These are phyloP conservation scores for Diadromus collaris DNA, from an alignment of 2,888 invertebrate genomes.

Conservation along the genomic window DNA sequence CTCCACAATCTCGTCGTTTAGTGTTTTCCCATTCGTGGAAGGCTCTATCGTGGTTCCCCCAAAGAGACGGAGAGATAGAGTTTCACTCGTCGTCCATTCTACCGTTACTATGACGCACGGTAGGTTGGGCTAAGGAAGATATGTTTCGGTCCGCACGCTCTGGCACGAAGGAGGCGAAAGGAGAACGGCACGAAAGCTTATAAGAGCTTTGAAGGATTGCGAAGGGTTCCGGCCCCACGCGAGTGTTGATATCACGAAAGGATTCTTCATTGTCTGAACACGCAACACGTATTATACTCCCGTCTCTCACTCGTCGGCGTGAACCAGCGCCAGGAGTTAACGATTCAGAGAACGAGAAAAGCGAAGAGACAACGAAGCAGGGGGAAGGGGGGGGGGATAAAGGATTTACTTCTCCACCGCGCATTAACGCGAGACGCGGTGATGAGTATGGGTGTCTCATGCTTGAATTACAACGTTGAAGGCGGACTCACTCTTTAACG, in stretches of 20 bases:
- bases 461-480: slow-evolving; percentile 56
- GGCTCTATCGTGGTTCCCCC: background rate
- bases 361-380: slow-evolving; percentile 15
- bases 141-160: slow-evolving; percentile 1
- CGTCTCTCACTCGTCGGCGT: slow-evolving; percentile 22
- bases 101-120: slow-evolving; percentile 28
- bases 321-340: slow-evolving; percentile 29
- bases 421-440: slow-evolving; percentile 57
- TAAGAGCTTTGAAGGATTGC: slow-evolving; percentile 37
- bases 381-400: no score
- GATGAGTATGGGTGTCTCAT: slow-evolving; percentile 55
- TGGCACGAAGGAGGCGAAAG: slow-evolving; percentile 30
- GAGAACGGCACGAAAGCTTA: slow-evolving; percentile 26
- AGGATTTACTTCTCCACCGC: slow-evolving; percentile 48
- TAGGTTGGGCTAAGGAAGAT: slow-evolving; percentile 30
- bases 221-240: slow-evolving; percentile 25
- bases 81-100: slow-evolving; percentile 11
- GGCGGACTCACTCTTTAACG: slow-evolving; percentile 58
- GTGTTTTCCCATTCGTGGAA: slow-evolving; percentile 6
- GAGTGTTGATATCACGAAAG: slow-evolving; percentile 35
- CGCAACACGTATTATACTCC: slow-evolving; percentile 50
- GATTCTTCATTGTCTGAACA: slow-evolving; percentile 43
- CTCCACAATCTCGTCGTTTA: background rate
- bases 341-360: slow-evolving; percentile 36
- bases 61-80: background rate